Percentiles rank a stretch among this genome's conserved stretches.
phyloP scores from a whole-genome alignment of 2,888 invertebrate species.

The Lasioglossum leucozonium region DNA sequence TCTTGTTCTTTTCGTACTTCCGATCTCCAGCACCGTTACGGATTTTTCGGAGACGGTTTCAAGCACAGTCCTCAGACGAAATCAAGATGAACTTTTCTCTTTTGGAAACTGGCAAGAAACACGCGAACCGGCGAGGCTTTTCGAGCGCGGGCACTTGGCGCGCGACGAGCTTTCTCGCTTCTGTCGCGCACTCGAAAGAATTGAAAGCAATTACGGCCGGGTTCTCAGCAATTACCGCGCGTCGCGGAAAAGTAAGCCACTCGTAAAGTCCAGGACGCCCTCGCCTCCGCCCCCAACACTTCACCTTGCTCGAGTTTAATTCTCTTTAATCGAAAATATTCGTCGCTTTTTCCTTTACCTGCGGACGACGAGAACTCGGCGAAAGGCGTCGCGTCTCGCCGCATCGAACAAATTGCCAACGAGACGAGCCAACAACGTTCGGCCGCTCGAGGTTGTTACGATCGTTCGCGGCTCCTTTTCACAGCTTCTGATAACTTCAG shows the following conservation, averaged over 20 bases:
- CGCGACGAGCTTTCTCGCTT: constrained; percentile 32
- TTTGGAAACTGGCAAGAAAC: neutral
- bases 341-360: neutral
- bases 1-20: neutral
- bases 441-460: neutral
- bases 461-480: neutral
- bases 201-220: constrained; percentile 51
- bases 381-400: neutral
- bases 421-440: neutral
- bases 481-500: constrained; percentile 26
- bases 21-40: neutral
- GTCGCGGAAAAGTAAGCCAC: constrained; percentile 32
- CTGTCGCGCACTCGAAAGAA: constrained; percentile 35
- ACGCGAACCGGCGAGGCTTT: constrained; percentile 20
- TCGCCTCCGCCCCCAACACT: neutral
- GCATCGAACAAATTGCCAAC: neutral
- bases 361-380: neutral
- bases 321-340: constrained; percentile 20
- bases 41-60: neutral
- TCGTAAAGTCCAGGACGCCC: constrained; percentile 11
- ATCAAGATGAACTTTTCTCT: neutral
- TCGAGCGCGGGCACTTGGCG: constrained; percentile 28
- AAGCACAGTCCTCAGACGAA: neutral
- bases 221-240: constrained; percentile 50
- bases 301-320: constrained; percentile 14